Conservation (phyloP, 1,140 invertebrate species). For the Akabosia matsudoensis region DNA sequence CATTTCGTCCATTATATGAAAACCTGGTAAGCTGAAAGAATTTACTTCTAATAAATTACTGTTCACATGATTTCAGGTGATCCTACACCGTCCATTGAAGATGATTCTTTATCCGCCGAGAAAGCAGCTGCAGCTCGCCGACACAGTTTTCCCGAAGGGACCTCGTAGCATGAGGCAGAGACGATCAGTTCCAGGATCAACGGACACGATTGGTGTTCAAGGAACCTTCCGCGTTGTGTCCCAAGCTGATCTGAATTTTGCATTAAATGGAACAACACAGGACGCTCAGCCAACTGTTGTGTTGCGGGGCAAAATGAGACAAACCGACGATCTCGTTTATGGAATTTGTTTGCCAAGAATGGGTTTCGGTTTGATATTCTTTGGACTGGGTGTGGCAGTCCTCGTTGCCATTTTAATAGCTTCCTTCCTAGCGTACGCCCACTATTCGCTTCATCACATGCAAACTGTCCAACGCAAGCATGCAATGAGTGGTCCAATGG, state of each 20-base stretch:
- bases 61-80: constrained; percentile 10
- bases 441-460: constrained; percentile 15
- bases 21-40: neutral
- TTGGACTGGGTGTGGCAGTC: constrained; percentile 77
- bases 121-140: constrained; percentile 3
- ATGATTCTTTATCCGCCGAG: constrained; percentile 16
- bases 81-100: constrained; percentile 10
- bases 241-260: constrained; percentile 86
- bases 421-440: constrained; percentile 30
- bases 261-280: constrained; percentile 71
- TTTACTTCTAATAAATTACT: neutral
- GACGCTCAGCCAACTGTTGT: constrained; percentile 51
- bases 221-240: constrained; percentile 88
- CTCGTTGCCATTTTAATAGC: constrained; percentile 59
- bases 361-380: constrained; percentile 81
- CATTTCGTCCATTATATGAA: too few species aligned
- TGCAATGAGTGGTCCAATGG: neutral
- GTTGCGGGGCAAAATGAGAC: constrained; percentile 76
- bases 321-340: constrained; percentile 75
- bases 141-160: constrained; percentile 74
- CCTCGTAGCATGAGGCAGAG: constrained; percentile 66
- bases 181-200: constrained; percentile 63
- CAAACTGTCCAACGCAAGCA: neutral
- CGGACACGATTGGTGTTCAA: constrained; percentile 74
- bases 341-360: constrained; percentile 85